Conservation (phyloP, 2,113 vertebrate genomes). For the Erythrocercus mccallii region DNA sequence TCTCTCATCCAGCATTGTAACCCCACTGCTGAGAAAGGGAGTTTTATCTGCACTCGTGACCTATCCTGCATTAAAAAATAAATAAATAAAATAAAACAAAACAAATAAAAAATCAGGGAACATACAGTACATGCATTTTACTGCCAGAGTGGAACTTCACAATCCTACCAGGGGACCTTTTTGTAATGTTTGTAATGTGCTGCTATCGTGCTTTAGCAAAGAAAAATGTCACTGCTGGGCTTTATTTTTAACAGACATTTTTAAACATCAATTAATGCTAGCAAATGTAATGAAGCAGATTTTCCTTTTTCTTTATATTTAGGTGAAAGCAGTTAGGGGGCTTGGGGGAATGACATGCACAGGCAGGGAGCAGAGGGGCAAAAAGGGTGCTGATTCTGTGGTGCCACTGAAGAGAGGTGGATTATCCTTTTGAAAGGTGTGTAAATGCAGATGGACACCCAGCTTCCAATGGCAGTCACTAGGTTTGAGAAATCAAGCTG, state of each 20-base stretch:
- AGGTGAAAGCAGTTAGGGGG: slow-evolving; percentile 5
- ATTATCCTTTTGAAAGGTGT: background rate
- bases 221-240: slow-evolving; percentile 79
- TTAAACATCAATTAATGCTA: slow-evolving; percentile 79
- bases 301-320: slow-evolving; percentile 71
- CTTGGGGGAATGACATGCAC: background rate
- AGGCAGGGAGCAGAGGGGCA: background rate
- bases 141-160: slow-evolving; percentile 73
- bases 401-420: background rate
- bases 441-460: background rate
- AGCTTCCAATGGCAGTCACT: background rate
- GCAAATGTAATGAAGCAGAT: slow-evolving; percentile 69
- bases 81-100: background rate
- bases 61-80: background rate
- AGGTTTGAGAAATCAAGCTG: background rate
- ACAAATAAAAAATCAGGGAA: slow-evolving; percentile 6
- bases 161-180: slow-evolving; percentile 69
- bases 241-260: slow-evolving; percentile 76
- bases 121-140: slow-evolving; percentile 65
- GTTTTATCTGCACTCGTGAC: slow-evolving; percentile 43
- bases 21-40: background rate
- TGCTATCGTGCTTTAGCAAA: slow-evolving; percentile 74
- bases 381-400: background rate
- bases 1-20: background rate
- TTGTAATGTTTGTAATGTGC: slow-evolving; percentile 75